Evolutionary conservation across 2,888 invertebrate species (phyloP), one percentile per base, ranked within the genome.

Genomic region (Zhuqinia jingwanae): DNA sequence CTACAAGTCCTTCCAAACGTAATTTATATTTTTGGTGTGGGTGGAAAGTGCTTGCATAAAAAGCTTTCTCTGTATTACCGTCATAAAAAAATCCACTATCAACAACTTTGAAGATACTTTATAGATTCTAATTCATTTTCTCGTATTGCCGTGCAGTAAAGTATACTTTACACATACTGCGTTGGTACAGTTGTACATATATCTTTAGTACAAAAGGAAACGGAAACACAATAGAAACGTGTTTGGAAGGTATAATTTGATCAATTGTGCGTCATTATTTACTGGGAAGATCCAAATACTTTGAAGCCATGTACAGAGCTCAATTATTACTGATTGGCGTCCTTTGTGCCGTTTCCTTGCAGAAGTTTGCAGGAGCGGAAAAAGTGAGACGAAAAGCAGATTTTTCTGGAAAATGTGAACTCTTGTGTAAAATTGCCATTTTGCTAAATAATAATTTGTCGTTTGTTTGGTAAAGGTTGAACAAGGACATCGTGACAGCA

Each of bases 311-410:
- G 83, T 42, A 76, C 20, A n/a, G 76, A 77, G 53, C 83, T 76
- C 76, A 83, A 83, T 76, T 83, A 83, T 77, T 76, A 30, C 58
- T 77, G 45, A 68, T 83, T 65, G 78, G 22, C 70, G 47, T 85
- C 73, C 42, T 87, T 36, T 77, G 77, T 68, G 82, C 36, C 8
- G 78, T 30, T 60, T 81, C 79, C 53, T n/a, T 79, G 2, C 25
- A 42, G 17, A 63, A 63, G 22, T 70, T 58, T 13, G 68, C 36
- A 10, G 60, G 22, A 45, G 87, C 81, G 11, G 76, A 68, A 36
- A 77, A 82, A 70, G 87, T 87, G 20, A 56, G 70, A 53, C 10
- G 3, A 10, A 2, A 65, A 65, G 1, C 8, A 30, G 5, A 6
- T 13, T 13, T 25, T 22, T 13, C 20, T 36, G 36, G 36, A 36